phyloP scores from a whole-genome alignment of 1,140 invertebrate genomes.

The Tyrophagus putrescentiae region DNA sequence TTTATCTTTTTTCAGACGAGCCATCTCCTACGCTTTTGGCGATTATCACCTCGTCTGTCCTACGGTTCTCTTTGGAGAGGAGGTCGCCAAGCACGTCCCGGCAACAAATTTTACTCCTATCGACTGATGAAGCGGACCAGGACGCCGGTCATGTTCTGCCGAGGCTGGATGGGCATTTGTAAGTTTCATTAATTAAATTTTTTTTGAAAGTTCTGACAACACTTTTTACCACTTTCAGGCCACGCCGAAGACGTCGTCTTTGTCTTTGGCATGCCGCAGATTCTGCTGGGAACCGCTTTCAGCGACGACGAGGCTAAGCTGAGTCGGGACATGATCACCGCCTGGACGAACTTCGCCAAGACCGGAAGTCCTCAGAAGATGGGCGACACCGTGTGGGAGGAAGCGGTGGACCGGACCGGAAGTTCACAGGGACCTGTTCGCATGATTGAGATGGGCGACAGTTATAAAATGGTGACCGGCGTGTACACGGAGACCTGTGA shows the following conservation, averaged over 20 bases:
- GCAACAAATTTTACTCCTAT: not conserved
- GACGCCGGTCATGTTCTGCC: slow-evolving; percentile 30
- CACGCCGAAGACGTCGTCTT: slow-evolving; percentile 91
- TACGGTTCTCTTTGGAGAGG: slow-evolving; percentile 4
- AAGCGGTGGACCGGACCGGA: not conserved
- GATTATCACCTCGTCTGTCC: slow-evolving; percentile 19
- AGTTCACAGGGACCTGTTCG: not conserved
- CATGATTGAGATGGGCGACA: not conserved
- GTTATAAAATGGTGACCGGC: not conserved
- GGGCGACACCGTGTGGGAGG: not conserved
- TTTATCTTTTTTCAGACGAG: not conserved
- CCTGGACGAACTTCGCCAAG: slow-evolving; percentile 25
- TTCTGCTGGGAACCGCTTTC: too few relatives aligned
- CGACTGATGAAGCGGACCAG: not conserved
- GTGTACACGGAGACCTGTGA: not conserved
- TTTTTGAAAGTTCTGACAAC: too few relatives aligned
- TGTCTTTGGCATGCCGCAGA: slow-evolving; percentile 52
- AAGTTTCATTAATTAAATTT: too few relatives aligned
- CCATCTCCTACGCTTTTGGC: slow-evolving; percentile 5
- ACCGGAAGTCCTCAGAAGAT: slow-evolving; percentile 20
- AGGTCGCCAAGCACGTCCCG: not conserved
- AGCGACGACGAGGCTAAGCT: slow-evolving; percentile 22
- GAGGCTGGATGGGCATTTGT: slow-evolving; percentile 75
- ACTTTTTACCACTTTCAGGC: too few relatives aligned
- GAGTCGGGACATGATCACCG: slow-evolving; percentile 24